Percentiles rank a stretch among this genome's conserved stretches.
Evolutionary conservation across 1,140 invertebrate species (phyloP).

Genomic region (Rhizoglyphus robini): DNA sequence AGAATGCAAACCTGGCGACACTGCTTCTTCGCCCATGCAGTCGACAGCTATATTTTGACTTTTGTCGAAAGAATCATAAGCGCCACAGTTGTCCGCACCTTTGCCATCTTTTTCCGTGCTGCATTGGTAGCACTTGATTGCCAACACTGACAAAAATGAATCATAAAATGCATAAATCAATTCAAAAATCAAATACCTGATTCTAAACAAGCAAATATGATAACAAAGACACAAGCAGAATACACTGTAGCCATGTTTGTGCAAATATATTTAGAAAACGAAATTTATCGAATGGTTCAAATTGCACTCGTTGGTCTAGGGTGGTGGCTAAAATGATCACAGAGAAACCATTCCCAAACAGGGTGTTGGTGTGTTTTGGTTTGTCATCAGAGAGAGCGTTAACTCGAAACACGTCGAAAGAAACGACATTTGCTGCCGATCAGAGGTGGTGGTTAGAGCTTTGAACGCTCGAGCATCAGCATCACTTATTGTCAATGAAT

Average conservation of each 20-base stretch:
- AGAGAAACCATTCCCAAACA: too few relatives aligned
- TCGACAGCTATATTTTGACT: constrained; percentile 65
- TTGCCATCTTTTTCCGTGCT: constrained; percentile 58
- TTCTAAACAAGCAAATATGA: background rate
- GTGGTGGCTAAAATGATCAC: too few relatives aligned
- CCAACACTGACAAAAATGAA: constrained; percentile 36
- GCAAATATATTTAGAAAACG: too few relatives aligned
- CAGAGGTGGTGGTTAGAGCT: too few relatives aligned
- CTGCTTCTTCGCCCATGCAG: constrained; percentile 72
- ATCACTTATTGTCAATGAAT: too few relatives aligned
- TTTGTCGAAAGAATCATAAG: constrained; percentile 64
- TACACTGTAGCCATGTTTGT: background rate
- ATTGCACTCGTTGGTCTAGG: too few relatives aligned
- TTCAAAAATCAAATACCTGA: background rate
- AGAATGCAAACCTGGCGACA: constrained; percentile 50
- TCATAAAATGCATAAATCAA: constrained; percentile 16
- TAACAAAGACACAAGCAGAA: background rate
- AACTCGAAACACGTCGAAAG: too few relatives aligned
- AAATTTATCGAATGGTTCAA: too few relatives aligned
- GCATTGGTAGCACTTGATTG: constrained; percentile 73
- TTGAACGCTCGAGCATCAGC: too few relatives aligned
- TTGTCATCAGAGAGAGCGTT: too few relatives aligned
- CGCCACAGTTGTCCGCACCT: constrained; percentile 66
- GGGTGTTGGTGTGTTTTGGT: too few relatives aligned
- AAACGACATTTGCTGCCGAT: too few relatives aligned